phyloP scores from a whole-genome alignment of 2,113 vertebrate genomes.

The Colossoma macropomum region DNA sequence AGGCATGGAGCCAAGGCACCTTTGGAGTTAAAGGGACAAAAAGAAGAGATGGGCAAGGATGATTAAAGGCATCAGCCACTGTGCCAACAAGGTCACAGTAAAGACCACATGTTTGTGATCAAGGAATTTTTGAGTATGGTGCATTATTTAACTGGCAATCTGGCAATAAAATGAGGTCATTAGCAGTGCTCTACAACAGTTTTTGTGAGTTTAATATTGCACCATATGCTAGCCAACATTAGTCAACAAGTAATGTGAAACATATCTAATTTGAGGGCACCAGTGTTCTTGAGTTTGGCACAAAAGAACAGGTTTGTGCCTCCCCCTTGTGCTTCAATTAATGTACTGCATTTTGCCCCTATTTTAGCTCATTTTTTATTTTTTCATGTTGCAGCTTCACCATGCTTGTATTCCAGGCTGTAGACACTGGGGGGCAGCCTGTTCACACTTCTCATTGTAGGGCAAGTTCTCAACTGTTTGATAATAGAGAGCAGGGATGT shows the following conservation, averaged over 20 bases:
- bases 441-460: neutral
- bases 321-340: slow-evolving; percentile 42
- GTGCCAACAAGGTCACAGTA: neutral
- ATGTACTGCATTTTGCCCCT: neutral
- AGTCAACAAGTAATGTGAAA: neutral
- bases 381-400: neutral
- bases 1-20: slow-evolving; percentile 92
- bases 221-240: neutral
- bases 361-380: neutral
- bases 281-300: neutral
- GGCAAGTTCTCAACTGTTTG: neutral
- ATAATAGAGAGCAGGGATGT: neutral
- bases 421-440: slow-evolving; percentile 40
- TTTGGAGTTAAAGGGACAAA: slow-evolving; percentile 56
- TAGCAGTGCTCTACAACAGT: neutral
- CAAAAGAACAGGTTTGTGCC: slow-evolving; percentile 15
- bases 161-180: neutral
- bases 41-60: neutral
- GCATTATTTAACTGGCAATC: slow-evolving; percentile 17
- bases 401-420: neutral
- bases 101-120: neutral
- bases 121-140: neutral
- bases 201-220: neutral
- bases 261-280: neutral
- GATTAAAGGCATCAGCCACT: neutral